Conservation (phyloP, 2,113 vertebrate genomes). For the Elephas maximus region DNA sequence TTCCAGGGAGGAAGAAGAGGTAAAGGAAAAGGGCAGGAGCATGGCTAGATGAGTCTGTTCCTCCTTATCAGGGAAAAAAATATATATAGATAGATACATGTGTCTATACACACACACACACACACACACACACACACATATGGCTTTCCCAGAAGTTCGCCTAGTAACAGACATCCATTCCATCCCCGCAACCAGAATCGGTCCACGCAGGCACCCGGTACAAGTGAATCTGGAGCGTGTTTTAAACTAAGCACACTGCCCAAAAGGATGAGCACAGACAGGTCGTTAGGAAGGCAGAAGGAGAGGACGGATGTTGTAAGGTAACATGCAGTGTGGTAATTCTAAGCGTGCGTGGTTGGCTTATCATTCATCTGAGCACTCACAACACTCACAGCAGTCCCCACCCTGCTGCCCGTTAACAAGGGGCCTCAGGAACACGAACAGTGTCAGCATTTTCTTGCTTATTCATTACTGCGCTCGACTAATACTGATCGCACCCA, state of each 20-base stretch:
- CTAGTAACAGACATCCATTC: not conserved
- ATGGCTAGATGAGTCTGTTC: not conserved
- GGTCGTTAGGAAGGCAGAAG: rapidly evolving
- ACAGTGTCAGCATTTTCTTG: rapidly evolving
- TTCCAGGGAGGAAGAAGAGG: not conserved
- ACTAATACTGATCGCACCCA: rapidly evolving
- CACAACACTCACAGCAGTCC: no score
- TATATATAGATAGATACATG: no score
- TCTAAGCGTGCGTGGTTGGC: rapidly evolving
- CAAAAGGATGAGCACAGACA: rapidly evolving
- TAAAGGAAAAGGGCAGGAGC: not conserved
- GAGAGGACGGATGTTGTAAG: rapidly evolving
- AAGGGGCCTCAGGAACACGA: rapidly evolving
- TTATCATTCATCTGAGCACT: rapidly evolving
- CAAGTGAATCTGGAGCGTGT: not conserved
- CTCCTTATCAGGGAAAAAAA: not conserved
- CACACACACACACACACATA: no score
- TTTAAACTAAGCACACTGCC: not conserved
- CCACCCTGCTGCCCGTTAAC: rapidly evolving
- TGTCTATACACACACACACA: no score
- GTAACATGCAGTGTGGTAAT: rapidly evolving
- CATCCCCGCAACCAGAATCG: not conserved
- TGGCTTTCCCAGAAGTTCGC: not conserved
- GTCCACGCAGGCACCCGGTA: not conserved
- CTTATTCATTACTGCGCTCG: not conserved